Evolutionary conservation across 2,888 invertebrate genomes (phyloP).

Genomic region (Xylocampa areola): DNA sequence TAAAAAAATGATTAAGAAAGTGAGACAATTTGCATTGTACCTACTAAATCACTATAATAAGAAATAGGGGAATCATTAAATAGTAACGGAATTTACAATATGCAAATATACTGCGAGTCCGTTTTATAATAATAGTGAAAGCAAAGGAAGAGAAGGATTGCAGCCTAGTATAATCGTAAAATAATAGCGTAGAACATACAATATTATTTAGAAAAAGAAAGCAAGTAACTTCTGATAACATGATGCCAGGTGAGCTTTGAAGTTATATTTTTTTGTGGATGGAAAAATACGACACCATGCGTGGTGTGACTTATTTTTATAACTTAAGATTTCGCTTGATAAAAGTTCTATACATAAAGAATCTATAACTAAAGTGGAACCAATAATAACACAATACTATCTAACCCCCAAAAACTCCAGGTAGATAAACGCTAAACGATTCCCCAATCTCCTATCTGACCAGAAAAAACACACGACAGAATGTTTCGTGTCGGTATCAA

Average conservation of each 20-base stretch:
- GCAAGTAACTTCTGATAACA: no score
- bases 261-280: no score
- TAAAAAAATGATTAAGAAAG: background rate
- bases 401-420: constrained; percentile 31
- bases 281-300: no score
- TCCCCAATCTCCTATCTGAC: constrained; percentile 18
- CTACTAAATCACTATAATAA: background rate
- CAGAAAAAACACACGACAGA: constrained; percentile 43
- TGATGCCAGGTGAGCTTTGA: no score
- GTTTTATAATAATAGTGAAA: constrained; percentile 41
- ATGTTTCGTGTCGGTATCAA: constrained; percentile 72
- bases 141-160: constrained; percentile 36
- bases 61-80: background rate
- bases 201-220: background rate
- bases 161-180: constrained; percentile 1
- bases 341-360: background rate
- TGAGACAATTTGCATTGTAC: background rate
- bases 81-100: constrained; percentile 9
- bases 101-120: constrained; percentile 30
- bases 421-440: constrained; percentile 40
- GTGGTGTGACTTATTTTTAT: no score
- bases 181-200: constrained; percentile 9
- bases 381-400: constrained; percentile 6
- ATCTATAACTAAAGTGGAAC: constrained; percentile 2
- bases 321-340: no score